phyloP scores from a whole-genome alignment of 2,113 vertebrate species.

The Engystomops pustulosus region DNA sequence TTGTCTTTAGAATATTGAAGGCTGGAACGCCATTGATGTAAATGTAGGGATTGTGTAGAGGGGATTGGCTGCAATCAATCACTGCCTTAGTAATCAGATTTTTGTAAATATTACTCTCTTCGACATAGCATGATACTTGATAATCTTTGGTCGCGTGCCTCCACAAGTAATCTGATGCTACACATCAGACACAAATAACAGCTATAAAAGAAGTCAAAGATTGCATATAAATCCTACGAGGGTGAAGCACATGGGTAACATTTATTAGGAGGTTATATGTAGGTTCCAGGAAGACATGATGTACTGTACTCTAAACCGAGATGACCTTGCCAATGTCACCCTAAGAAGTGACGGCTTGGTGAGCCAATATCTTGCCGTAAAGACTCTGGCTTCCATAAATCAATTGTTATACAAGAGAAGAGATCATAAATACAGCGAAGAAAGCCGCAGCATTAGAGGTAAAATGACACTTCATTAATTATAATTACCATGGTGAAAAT shows the following conservation, averaged over 20 bases:
- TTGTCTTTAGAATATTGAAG: neutral
- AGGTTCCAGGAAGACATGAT: slow-evolving; percentile 29
- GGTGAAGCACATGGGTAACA: neutral
- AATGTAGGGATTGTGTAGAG: neutral
- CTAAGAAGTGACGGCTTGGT: neutral
- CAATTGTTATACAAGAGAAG: slow-evolving; percentile 36
- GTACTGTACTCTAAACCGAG: slow-evolving; percentile 11
- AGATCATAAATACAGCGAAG: slow-evolving; percentile 44
- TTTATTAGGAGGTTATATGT: neutral
- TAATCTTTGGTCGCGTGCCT: neutral
- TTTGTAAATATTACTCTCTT: neutral
- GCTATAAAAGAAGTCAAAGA: neutral
- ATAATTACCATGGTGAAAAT: slow-evolving; percentile 57
- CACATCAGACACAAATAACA: neutral
- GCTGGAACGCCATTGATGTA: neutral
- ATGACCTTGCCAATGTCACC: slow-evolving; percentile 49
- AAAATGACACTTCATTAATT: slow-evolving; percentile 60
- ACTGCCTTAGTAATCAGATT: neutral
- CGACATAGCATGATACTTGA: too few species aligned
- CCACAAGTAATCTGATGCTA: neutral
- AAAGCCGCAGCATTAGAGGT: slow-evolving; percentile 35
- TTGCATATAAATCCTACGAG: neutral
- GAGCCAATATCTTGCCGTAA: slow-evolving; percentile 12
- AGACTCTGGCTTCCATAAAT: slow-evolving; percentile 49
- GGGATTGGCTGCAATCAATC: neutral